A percentile compares a stretch with the other conserved stretches of the same genome.
These are phyloP conservation scores for Tyrannus savana DNA, from an alignment of 2,113 vertebrate species.

Conservation along the genomic window DNA sequence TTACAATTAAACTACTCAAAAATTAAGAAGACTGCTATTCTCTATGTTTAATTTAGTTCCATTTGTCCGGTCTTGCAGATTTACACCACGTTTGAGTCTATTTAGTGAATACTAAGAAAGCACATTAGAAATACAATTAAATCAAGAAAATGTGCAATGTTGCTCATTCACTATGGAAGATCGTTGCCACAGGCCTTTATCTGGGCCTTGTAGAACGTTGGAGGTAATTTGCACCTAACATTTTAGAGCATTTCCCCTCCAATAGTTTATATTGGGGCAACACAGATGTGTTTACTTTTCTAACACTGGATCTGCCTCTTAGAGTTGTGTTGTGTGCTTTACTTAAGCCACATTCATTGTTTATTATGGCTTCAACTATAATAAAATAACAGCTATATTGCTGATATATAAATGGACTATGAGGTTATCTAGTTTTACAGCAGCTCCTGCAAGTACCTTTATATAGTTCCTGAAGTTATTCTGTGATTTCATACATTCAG, in stretches of 20 bases:
- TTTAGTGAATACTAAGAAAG: not conserved
- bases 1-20: conserved; percentile 3
- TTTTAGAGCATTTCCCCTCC: not conserved
- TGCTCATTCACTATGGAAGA: not conserved
- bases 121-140: not conserved
- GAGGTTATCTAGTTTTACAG: conserved; percentile 7
- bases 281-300: not conserved
- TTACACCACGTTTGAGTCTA: not conserved
- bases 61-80: not conserved
- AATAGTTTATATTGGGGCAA: not conserved
- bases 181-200: not conserved
- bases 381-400: not conserved
- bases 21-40: not conserved
- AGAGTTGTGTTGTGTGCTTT: not conserved
- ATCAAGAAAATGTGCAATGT: not conserved
- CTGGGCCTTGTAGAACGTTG: not conserved
- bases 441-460: not conserved
- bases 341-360: not conserved
- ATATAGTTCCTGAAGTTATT: not conserved
- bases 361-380: not conserved
- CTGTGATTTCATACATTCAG: not conserved
- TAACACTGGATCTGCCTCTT: not conserved
- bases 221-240: not conserved
- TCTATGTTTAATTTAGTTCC: not conserved
- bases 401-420: not conserved